These are phyloP conservation scores for Furcula furcula DNA, from an alignment of 2,888 invertebrate genomes.

Conservation along the genomic window DNA sequence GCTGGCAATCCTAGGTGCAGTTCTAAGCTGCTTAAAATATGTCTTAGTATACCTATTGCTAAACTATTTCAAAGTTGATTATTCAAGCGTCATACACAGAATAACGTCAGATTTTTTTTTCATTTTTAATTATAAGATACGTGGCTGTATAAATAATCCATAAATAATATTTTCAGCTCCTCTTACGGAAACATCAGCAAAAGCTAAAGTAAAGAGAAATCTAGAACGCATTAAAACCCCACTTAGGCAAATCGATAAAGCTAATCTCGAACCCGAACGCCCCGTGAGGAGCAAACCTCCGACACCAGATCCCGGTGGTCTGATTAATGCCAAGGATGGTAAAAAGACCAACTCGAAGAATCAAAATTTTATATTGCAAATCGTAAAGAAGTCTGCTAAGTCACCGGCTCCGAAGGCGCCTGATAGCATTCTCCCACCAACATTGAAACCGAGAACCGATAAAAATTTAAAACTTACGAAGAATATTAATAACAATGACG, in stretches of 20 bases:
- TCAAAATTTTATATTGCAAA: slow-evolving; percentile 62
- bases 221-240: slow-evolving; percentile 44
- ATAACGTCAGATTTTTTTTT: no score
- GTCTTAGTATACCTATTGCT: no score
- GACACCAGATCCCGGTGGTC: slow-evolving; percentile 49
- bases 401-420: slow-evolving; percentile 34
- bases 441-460: slow-evolving; percentile 57
- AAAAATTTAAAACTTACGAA: slow-evolving; percentile 57
- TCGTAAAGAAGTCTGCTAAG: slow-evolving; percentile 60
- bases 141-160: no score
- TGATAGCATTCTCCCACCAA: slow-evolving; percentile 57
- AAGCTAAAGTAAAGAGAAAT: slow-evolving; percentile 44
- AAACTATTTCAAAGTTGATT: no score
- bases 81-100: no score
- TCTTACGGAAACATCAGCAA: slow-evolving; percentile 38
- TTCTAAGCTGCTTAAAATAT: no score
- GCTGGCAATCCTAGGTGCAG: no score
- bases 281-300: slow-evolving; percentile 48
- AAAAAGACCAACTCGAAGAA: slow-evolving; percentile 47
- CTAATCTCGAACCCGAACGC: slow-evolving; percentile 46
- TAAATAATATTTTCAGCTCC: slow-evolving; percentile 41
- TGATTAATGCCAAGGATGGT: slow-evolving; percentile 35
- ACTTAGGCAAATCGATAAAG: slow-evolving; percentile 44
- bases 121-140: no score
- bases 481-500: slow-evolving; percentile 72